These are phyloP conservation scores for Porites cylindrica DNA, from an alignment of 92 coral and sea anemone species.

Conservation along the genomic window DNA sequence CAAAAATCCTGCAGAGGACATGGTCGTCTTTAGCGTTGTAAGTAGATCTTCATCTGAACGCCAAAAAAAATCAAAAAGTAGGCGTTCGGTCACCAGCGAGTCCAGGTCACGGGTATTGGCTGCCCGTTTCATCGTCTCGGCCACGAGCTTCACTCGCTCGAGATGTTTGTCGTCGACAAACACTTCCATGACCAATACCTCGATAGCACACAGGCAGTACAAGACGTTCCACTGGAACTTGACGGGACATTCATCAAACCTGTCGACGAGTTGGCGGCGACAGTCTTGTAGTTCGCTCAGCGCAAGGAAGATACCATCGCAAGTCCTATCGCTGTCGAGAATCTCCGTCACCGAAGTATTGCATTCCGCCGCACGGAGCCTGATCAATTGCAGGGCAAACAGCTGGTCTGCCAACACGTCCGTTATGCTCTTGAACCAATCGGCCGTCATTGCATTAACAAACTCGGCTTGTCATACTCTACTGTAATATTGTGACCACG, in stretches of 20 bases:
- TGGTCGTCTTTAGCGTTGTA: too few relatives aligned
- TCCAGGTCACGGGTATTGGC: slow-evolving; percentile 3
- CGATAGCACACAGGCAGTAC: slow-evolving; percentile 7
- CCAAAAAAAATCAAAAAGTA: slow-evolving; percentile 15
- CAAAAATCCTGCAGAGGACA: too few relatives aligned
- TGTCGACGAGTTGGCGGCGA: background rate
- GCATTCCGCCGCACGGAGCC: background rate
- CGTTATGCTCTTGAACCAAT: slow-evolving; percentile 6
- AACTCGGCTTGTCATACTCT: too few relatives aligned
- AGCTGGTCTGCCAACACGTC: slow-evolving; percentile 10
- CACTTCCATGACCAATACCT: background rate
- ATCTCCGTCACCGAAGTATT: too few relatives aligned
- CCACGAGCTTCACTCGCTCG: background rate
- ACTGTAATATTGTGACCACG: background rate
- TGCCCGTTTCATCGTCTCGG: background rate
- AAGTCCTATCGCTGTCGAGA: too few relatives aligned
- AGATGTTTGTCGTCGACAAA: background rate
- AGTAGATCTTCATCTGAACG: background rate
- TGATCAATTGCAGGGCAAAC: background rate
- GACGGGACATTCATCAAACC: slow-evolving; percentile 10
- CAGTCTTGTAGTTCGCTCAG: background rate
- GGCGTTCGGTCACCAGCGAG: background rate
- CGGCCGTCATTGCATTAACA: background rate
- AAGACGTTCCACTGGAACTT: slow-evolving; percentile 2
- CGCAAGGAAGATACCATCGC: background rate